Evolutionary conservation across 2,888 invertebrate species (phyloP).

Genomic region (Gortyna flavago): DNA sequence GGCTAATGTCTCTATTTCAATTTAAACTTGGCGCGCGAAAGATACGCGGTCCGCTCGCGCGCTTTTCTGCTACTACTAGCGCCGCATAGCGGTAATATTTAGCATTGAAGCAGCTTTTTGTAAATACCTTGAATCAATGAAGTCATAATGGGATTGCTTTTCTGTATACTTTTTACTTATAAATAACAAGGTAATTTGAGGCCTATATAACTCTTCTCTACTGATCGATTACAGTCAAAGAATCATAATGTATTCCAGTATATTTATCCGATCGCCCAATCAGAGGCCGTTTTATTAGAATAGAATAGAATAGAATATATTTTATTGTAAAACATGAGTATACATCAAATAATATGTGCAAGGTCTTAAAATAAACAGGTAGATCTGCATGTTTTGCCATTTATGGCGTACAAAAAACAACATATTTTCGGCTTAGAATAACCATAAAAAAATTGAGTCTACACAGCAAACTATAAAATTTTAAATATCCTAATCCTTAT

Average conservation of each 20-base stretch:
- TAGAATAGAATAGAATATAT: too few relatives aligned
- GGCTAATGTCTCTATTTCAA: conserved; percentile 37
- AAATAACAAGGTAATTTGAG: neutral
- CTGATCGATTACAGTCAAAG: neutral
- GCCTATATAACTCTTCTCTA: neutral
- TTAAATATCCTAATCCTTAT: too few relatives aligned
- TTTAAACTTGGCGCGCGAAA: conserved; percentile 62
- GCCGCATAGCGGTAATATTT: conserved; percentile 51
- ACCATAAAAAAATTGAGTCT: too few relatives aligned
- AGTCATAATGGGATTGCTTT: neutral
- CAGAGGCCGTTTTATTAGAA: too few relatives aligned
- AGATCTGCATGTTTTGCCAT: too few relatives aligned
- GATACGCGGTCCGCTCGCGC: conserved; percentile 26
- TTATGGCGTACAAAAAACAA: too few relatives aligned
- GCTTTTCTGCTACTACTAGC: conserved; percentile 50
- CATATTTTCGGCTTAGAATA: too few relatives aligned
- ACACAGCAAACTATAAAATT: too few relatives aligned
- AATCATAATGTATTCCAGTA: neutral
- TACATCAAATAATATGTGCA: too few relatives aligned
- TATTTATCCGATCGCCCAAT: neutral
- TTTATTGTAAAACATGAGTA: too few relatives aligned
- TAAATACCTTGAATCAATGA: neutral
- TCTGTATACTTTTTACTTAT: neutral
- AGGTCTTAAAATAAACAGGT: too few relatives aligned
- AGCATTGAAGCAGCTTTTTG: conserved; percentile 7